Evolutionary conservation across 2,888 invertebrate genomes (phyloP), one percentile per base, ranked within the genome.

Genomic region (Cataglyphis rosenhaueri): DNA sequence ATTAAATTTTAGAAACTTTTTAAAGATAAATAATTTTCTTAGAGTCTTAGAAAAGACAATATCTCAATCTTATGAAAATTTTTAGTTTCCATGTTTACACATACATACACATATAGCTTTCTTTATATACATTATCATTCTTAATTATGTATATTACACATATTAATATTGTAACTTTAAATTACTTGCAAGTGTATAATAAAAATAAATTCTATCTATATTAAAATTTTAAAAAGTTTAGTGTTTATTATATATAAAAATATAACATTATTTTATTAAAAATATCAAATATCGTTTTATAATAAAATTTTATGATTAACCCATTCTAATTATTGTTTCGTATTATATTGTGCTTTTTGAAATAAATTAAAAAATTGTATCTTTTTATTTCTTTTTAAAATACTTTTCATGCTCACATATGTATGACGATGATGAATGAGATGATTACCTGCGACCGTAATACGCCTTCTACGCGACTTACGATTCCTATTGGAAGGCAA

Each of bases 391-490:
- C n/a, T 52, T 52, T 52, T 18, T 18, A 48, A 15, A 5, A 44
- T 44, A 18, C 18, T 44, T 44, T 52, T 52, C n/a, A n/a, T n/a
- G n/a, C 52, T 52, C n/a, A 66, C 35, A 18, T 15, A 55, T 75
- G 25, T 29, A 64, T 75, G 70, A 84, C 68, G 81, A 87, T 85
- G 87, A 88, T 85, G 87, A 88, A 89, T 87, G 90, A 87, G 82
- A 91, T 91, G 92, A 92, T 93, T 93, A 93, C 93, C 93, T 93
- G 93, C 83, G 84, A 90, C 91, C 91, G 90, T 92, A 92, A 93
- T 91, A 90, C 91, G 92, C 91, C 94, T 93, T 92, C 93, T 93
- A 92, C 92, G 92, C 90, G 93, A 94, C 94, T 94, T 93, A 94
- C 94, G 93, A 92, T 94, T 94, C 92, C 92, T 91, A 86, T 74